phyloP scores from a whole-genome alignment of 1,140 invertebrate species.

The Agrilus planipennis region DNA sequence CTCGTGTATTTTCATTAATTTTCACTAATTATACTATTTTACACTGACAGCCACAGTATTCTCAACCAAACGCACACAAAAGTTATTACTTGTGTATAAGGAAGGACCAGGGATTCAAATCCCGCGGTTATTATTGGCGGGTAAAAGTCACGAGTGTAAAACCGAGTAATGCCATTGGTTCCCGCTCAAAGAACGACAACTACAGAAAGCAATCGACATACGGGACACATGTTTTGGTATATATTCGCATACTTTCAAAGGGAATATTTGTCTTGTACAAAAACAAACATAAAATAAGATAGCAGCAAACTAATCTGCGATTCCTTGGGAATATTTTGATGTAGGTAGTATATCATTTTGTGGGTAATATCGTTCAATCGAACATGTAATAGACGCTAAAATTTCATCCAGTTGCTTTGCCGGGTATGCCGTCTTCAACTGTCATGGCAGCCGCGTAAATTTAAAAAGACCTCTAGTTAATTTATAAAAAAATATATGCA shows the following conservation, averaged over 20 bases:
- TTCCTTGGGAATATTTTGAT: constrained; percentile 13
- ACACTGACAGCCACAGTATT: constrained; percentile 31
- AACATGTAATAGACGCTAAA: constrained; percentile 3
- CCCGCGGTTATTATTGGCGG: constrained; percentile 22
- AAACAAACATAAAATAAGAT: background rate
- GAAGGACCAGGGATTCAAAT: constrained; percentile 34
- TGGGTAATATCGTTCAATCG: background rate
- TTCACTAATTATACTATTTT: constrained; percentile 20
- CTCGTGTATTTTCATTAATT: constrained; percentile 25
- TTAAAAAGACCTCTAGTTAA: no score
- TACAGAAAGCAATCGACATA: constrained; percentile 14
- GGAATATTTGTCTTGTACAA: background rate
- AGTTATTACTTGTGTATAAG: constrained; percentile 25
- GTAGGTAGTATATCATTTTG: constrained; percentile 4
- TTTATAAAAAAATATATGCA: no score
- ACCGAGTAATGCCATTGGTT: constrained; percentile 26
- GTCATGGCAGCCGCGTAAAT: constrained; percentile 22
- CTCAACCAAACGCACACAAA: constrained; percentile 34
- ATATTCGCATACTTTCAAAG: background rate
- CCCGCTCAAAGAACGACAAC: constrained; percentile 7
- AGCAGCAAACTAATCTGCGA: constrained; percentile 12
- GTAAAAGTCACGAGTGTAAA: constrained; percentile 26
- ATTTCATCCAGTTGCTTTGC: constrained; percentile 14
- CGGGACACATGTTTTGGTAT: constrained; percentile 21
- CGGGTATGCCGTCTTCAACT: constrained; percentile 15